Conservation (phyloP, 2,113 vertebrate genomes). For the Notechis scutatus region DNA sequence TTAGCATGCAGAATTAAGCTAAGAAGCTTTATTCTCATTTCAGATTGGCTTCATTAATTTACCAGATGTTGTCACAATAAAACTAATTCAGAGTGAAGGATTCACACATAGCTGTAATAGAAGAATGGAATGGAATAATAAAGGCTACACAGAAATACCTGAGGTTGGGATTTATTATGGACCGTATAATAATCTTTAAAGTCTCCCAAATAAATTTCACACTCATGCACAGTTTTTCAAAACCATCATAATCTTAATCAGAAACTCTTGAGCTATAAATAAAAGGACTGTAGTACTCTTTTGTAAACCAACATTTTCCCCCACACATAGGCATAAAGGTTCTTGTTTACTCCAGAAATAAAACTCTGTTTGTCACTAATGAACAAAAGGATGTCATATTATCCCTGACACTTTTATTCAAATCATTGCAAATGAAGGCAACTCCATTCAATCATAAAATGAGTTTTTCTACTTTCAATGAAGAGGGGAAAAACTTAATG, state of each 20-base stretch:
- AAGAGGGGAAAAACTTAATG: not conserved
- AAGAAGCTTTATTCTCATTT: not conserved
- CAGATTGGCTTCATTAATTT: not conserved
- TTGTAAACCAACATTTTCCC: rapidly evolving
- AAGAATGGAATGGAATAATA: not conserved
- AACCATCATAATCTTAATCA: not conserved
- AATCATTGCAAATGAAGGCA: not conserved
- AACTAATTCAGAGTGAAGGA: not conserved
- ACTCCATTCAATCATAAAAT: not conserved
- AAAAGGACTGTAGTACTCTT: not conserved
- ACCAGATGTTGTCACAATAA: not conserved
- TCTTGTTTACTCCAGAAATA: rapidly evolving
- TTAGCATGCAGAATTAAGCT: not conserved
- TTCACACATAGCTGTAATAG: not conserved
- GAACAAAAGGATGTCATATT: rapidly evolving
- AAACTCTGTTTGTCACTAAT: rapidly evolving
- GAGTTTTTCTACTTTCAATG: not conserved
- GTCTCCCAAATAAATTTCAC: not conserved
- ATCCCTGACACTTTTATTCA: not conserved
- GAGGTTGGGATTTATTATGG: not conserved
- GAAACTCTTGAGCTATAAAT: not conserved
- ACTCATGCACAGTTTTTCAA: not conserved
- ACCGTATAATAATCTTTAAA: not conserved
- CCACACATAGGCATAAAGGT: rapidly evolving
- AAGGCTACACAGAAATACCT: not conserved